Base-by-base conservation (phyloP, 2,888 invertebrate genomes). In the Boloria selene region DNA sequence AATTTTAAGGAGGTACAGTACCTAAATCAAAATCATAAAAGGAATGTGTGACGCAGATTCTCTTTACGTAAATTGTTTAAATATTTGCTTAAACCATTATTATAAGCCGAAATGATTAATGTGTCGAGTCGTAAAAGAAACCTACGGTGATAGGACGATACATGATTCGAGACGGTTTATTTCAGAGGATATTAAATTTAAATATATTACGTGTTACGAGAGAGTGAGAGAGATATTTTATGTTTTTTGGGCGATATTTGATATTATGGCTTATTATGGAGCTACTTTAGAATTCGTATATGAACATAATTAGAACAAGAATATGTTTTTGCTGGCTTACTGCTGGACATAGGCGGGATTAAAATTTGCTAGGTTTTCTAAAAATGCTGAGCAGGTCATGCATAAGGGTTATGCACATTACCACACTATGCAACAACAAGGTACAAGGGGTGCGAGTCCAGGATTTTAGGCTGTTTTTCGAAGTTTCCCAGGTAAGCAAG, bases 51-150 rank as follows among this genome's bases (percentile, higher is more conserved):
- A n/a, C 6, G 47, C 51, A 54, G 49, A 60, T 54, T 59, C 18
- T 50, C 49, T 50, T 54, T 49, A 56, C 55, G 63, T 60, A 63
- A 69, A 69, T 69, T 69, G 62, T 69, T 69, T 58, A 61, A 66
- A 68, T 59, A 54, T 49, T 49, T 44, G 18, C 49, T 55, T 55
- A 42, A 13, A 61, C 55, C 45, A 51, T 65, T 61, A 61, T 56
- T 50, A 16, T 51, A 26, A 61, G 61, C 45, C 18, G 51, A 61
- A 61, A 65, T 65, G 65, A 65, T 65, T 65, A 65, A 65, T 65
- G 65, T 17, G 17, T 51, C 44, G 16, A 22, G 26, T 45, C 53
- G 61, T 55, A 55, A 61, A 60, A 61, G 50, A 61, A 61, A 45
- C 51, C 44, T 52, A 52, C 56, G 55, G 51, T 61, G 55, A 61